Base-by-base conservation (phyloP, 2,888 invertebrate genomes). In the Tryphoninae sp. region DNA sequence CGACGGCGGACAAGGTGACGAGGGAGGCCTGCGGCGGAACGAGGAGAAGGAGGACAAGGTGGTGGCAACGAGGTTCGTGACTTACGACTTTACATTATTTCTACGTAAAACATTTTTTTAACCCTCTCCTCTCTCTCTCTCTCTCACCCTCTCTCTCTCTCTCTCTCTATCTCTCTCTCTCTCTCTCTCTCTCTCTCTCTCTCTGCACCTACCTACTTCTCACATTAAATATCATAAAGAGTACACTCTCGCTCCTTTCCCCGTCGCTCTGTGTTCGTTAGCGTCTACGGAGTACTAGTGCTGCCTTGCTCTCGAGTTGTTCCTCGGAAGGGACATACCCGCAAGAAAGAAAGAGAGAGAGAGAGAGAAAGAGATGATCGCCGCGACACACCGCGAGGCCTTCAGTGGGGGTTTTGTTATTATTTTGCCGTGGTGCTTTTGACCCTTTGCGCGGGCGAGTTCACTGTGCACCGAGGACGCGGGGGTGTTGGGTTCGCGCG, bases 371-470 rank as follows among this genome's bases (percentile, higher is more conserved):
- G 22, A 74, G 33, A 58, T 58, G 49, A 65, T n/a, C 65, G 76
- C 67, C 55, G 67, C 26, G 71, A 62, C 68, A 65, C 67, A 78
- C 77, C 74, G 77, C 76, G 79, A 84, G 62, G 69, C 72, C 81
- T 33, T 33, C 83, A 82, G 81, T 84, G 84, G 82, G 86, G 85
- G 86, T 88, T 89, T 90, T 90, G 91, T 91, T 90, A 89, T 91
- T 91, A 91, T 90, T 91, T 90, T 90, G 90, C 88, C 88, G 88
- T 88, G 90, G 90, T 90, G 90, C 88, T 91, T 91, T 90, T 90
- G 90, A 91, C 91, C 90, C 90, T 89, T 88, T 86, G 87, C 79
- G 87, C 87, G 91, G 91, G 88, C 90, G 91, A 91, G 91, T 91
- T 91, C 91, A 91, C 89, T 90, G 88, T 86, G 86, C 86, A 86